phyloP scores from a whole-genome alignment of 2,888 invertebrate species.

The Chymomyza caudatula region DNA sequence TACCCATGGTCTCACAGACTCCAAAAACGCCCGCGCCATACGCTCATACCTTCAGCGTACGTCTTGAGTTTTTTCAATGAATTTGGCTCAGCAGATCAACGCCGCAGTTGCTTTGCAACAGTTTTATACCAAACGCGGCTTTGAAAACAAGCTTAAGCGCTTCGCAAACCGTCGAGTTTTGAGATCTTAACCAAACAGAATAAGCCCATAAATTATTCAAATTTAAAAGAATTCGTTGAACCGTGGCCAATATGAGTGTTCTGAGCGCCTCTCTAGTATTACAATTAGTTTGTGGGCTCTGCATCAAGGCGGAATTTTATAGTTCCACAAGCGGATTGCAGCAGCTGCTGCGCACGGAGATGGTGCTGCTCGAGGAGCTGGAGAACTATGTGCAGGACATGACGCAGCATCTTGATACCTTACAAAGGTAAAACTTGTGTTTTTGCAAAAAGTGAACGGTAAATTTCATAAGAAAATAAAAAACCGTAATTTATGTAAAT shows the following conservation, averaged over 20 bases:
- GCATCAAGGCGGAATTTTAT: constrained; percentile 58
- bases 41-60: background rate
- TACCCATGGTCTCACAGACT: constrained; percentile 40
- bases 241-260: background rate
- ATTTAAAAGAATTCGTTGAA: background rate
- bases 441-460: background rate
- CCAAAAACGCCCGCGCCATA: constrained; percentile 2
- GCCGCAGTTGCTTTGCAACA: constrained; percentile 21
- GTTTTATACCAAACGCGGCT: constrained; percentile 50
- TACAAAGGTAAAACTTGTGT: constrained; percentile 59
- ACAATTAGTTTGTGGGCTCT: constrained; percentile 10
- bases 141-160: constrained; percentile 27
- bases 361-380: constrained; percentile 61
- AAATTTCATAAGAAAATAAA: background rate
- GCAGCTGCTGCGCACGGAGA: constrained; percentile 67
- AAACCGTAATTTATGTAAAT: background rate
- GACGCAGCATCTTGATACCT: constrained; percentile 56
- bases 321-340: constrained; percentile 71
- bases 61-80: constrained; percentile 30
- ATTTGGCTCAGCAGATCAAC: background rate
- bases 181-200: background rate
- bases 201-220: background rate
- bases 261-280: background rate
- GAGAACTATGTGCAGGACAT: constrained; percentile 68
- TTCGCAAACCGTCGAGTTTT: background rate